These are phyloP conservation scores for Macropus fuliginosus DNA, from an alignment of 2,797 vertebrate genomes.

Conservation along the genomic window DNA sequence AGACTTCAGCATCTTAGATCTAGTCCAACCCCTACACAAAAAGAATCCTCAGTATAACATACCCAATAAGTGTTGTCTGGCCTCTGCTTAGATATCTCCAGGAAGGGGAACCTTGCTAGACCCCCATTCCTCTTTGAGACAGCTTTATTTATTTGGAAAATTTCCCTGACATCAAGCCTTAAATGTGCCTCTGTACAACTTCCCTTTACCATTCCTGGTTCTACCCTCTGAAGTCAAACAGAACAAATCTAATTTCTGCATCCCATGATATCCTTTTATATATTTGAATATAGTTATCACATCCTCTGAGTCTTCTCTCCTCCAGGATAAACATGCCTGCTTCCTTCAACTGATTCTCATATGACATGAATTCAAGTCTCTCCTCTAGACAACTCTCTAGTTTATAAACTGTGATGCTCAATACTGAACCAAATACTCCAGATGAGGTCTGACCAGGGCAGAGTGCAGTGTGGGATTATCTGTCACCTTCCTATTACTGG, in stretches of 20 bases:
- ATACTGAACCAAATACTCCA: not conserved
- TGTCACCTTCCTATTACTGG: not conserved
- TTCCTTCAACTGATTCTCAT: not conserved
- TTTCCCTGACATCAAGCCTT: too few relatives aligned
- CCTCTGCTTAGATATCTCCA: too few relatives aligned
- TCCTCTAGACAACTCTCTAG: not conserved
- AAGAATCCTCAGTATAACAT: too few relatives aligned
- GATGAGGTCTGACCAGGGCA: not conserved
- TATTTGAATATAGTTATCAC: not conserved
- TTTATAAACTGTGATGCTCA: not conserved
- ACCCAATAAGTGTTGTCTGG: too few relatives aligned
- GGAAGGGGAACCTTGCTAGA: too few relatives aligned
- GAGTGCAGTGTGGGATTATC: not conserved
- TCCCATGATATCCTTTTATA: not conserved
- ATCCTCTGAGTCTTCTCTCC: not conserved
- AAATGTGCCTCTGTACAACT: too few relatives aligned
- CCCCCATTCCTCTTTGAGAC: too few relatives aligned
- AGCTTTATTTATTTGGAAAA: too few relatives aligned
- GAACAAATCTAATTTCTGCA: not conserved
- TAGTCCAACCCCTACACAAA: too few relatives aligned
- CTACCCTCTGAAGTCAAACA: not conserved
- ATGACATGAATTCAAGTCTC: not conserved
- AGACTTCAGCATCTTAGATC: too few relatives aligned
- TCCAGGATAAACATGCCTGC: not conserved
- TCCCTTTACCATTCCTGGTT: too few relatives aligned